A percentile compares a stretch with the other conserved stretches of the same genome.
These are phyloP conservation scores for Zootermopsis nevadensis DNA, from an alignment of 2,888 invertebrate genomes.

Conservation along the genomic window DNA sequence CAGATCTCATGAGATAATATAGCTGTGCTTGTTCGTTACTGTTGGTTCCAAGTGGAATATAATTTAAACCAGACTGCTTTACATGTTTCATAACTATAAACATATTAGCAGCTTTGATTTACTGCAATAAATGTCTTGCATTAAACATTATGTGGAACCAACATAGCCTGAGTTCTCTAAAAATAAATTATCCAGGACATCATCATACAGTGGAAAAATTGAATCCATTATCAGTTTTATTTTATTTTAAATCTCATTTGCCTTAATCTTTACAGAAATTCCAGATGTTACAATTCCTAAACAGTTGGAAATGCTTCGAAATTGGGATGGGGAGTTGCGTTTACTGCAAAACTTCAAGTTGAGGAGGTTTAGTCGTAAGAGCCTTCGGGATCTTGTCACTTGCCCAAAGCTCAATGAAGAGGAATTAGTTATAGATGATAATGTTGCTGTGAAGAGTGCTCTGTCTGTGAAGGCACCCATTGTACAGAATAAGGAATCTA, in stretches of 20 bases:
- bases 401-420: background rate
- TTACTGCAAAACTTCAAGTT: conserved; percentile 76
- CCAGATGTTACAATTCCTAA: conserved; percentile 74
- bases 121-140: too few relatives aligned
- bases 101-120: too few relatives aligned
- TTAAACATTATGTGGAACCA: too few relatives aligned
- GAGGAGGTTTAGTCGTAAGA: conserved; percentile 67
- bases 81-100: too few relatives aligned
- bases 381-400: background rate
- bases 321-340: conserved; percentile 77
- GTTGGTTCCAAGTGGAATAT: too few relatives aligned
- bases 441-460: background rate
- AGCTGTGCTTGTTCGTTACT: too few relatives aligned
- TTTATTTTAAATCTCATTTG: background rate
- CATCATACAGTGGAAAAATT: too few relatives aligned
- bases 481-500: background rate
- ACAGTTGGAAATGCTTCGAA: conserved; percentile 70
- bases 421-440: background rate
- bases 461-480: background rate
- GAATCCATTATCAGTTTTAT: background rate
- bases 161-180: too few relatives aligned
- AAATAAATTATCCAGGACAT: too few relatives aligned
- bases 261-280: conserved; percentile 68
- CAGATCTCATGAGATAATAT: too few relatives aligned
- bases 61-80: too few relatives aligned